Percentiles rank a stretch among this genome's conserved stretches.
phyloP scores from a whole-genome alignment of 2,888 invertebrate genomes.

The Drosophila parthenogenetica region DNA sequence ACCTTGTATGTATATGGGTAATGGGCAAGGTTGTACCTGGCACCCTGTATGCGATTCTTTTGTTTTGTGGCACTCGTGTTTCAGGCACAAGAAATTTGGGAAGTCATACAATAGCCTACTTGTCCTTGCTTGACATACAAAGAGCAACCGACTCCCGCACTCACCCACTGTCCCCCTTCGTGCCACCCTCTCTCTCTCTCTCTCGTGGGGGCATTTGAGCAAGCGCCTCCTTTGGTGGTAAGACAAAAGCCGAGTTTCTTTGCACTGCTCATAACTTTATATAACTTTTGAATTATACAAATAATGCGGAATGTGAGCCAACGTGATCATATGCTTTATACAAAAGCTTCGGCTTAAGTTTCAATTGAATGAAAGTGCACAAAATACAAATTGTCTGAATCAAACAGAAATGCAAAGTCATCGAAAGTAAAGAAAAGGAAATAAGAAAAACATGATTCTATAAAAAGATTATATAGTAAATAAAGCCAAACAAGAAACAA shows the following conservation, averaged over 20 bases:
- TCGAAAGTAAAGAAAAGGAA: conserved; percentile 1
- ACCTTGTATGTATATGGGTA: conserved; percentile 2
- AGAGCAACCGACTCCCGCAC: conserved; percentile 6
- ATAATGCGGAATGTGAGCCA: conserved; percentile 21
- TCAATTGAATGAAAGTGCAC: conserved; percentile 33
- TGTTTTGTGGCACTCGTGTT: conserved; percentile 28
- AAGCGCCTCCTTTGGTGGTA: neutral
- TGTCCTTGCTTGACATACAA: conserved; percentile 42
- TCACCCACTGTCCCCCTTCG: neutral
- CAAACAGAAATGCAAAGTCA: conserved; percentile 31
- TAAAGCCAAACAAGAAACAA: neutral
- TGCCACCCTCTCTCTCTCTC: neutral
- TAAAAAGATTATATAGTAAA: neutral
- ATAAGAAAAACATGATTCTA: conserved; percentile 6
- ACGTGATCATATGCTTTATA: conserved; percentile 12
- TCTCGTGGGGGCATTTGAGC: conserved; percentile 16
- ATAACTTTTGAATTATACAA: conserved; percentile 30
- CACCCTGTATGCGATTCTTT: conserved; percentile 23
- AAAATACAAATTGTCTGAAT: conserved; percentile 21
- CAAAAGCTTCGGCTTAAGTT: conserved; percentile 15
- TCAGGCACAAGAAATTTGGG: conserved; percentile 25
- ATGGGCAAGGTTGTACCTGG: conserved; percentile 13
- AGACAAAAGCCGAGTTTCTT: conserved; percentile 17
- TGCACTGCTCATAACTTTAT: conserved; percentile 15
- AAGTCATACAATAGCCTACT: conserved; percentile 37